A percentile compares a stretch with the other conserved stretches of the same genome.
Evolutionary conservation across 2,888 invertebrate genomes (phyloP).

Genomic region (Pyrrhia umbra): DNA sequence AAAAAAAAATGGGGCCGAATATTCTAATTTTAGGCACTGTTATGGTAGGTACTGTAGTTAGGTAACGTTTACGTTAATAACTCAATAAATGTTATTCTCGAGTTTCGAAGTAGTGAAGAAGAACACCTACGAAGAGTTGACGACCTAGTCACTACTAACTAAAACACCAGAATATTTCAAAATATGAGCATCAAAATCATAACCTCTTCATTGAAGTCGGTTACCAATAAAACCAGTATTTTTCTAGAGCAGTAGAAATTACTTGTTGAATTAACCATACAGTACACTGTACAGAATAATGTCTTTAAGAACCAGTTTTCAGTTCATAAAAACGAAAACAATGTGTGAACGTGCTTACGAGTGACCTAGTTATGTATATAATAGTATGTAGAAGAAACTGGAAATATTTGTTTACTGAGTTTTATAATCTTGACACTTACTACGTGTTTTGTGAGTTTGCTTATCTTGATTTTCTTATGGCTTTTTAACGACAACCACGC

Average conservation of each 20-base stretch:
- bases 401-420: constrained; percentile 4
- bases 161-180: too few relatives aligned
- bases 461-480: constrained; percentile 14
- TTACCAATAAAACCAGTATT: background rate
- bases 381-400: constrained; percentile 2
- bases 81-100: too few relatives aligned
- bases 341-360: background rate
- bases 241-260: background rate
- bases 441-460: background rate
- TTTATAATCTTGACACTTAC: background rate
- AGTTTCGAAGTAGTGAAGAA: too few relatives aligned
- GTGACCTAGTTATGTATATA: background rate
- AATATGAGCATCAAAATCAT: too few relatives aligned
- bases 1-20: too few relatives aligned
- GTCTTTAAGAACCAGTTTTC: background rate
- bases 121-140: too few relatives aligned
- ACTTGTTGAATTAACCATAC: background rate
- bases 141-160: too few relatives aligned
- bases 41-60: too few relatives aligned
- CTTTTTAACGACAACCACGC: background rate
- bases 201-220: background rate
- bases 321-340: constrained; percentile 2
- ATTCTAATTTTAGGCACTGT: too few relatives aligned
- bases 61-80: too few relatives aligned
- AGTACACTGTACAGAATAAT: background rate